Conservation (phyloP, 2,113 vertebrate genomes). For the Psittacula cyanocephala region DNA sequence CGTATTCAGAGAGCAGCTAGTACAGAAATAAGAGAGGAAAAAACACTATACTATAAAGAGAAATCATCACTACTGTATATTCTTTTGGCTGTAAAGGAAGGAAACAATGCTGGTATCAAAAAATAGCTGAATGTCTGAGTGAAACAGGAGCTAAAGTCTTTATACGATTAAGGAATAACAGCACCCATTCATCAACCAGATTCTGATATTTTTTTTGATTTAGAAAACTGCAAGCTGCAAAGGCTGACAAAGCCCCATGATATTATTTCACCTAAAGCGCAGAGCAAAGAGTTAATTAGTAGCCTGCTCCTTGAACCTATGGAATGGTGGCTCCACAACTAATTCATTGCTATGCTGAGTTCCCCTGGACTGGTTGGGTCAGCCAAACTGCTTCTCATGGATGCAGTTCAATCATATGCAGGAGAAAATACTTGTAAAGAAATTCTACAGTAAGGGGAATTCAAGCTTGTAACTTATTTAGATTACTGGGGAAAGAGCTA, state of each 20-base stretch:
- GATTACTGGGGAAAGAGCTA: background rate
- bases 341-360: background rate
- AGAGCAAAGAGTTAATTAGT: background rate
- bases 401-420: background rate
- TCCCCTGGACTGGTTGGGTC: background rate
- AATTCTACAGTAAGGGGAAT: background rate
- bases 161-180: background rate
- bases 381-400: background rate
- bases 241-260: background rate
- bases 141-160: background rate
- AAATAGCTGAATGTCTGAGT: background rate
- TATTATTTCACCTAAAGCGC: background rate
- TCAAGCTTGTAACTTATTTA: background rate
- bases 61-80: background rate
- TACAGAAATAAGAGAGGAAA: background rate
- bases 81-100: background rate
- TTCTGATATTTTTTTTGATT: background rate
- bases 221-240: background rate
- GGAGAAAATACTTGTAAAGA: background rate
- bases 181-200: background rate
- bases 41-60: background rate
- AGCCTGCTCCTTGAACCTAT: background rate
- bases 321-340: background rate
- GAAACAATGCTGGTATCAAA: background rate
- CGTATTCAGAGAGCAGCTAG: background rate